These are phyloP conservation scores for Plodia interpunctella DNA, from an alignment of 1,140 invertebrate genomes.

Conservation along the genomic window DNA sequence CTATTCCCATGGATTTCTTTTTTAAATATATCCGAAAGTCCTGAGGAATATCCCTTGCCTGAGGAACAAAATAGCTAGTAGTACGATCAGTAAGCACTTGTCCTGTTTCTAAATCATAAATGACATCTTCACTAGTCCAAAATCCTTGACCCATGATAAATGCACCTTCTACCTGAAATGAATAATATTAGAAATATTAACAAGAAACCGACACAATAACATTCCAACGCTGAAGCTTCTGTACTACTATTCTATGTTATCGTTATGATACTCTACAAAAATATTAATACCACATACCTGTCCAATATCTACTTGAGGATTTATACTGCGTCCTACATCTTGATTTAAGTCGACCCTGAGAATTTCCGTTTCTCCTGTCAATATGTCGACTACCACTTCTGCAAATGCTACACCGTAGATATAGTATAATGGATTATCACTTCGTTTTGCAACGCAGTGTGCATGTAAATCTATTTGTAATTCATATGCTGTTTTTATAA, in stretches of 20 bases:
- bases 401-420: conserved; percentile 79
- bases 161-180: conserved; percentile 81
- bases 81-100: conserved; percentile 84
- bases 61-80: conserved; percentile 89
- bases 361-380: conserved; percentile 83
- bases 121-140: conserved; percentile 84
- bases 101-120: conserved; percentile 81
- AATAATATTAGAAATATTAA: background rate
- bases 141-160: conserved; percentile 91
- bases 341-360: conserved; percentile 84
- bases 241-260: too few species aligned
- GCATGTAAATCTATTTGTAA: conserved; percentile 78
- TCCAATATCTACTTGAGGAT: conserved; percentile 87
- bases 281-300: conserved; percentile 74
- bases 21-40: conserved; percentile 87
- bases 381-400: conserved; percentile 86
- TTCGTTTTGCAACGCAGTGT: conserved; percentile 37
- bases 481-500: conserved; percentile 76
- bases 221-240: too few species aligned
- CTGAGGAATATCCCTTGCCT: conserved; percentile 87
- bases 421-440: conserved; percentile 44
- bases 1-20: conserved; percentile 82
- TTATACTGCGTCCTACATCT: conserved; percentile 86
- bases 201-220: too few species aligned
- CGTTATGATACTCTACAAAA: background rate